Base-by-base conservation (phyloP, 1,140 invertebrate genomes). In the Trichogramma pretiosum region DNA sequence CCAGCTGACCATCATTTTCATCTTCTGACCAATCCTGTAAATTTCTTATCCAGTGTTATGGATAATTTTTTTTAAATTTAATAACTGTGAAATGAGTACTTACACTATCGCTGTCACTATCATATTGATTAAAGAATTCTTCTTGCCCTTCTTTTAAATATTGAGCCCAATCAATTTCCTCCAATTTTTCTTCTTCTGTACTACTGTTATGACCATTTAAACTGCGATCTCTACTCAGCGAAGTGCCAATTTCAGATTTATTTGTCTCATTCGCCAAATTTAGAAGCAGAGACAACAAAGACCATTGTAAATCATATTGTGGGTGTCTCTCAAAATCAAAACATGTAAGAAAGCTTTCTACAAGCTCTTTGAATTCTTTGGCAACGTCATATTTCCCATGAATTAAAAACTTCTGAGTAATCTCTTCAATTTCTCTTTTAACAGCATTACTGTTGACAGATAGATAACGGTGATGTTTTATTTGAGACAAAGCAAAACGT, bases 331-430 rank as follows among this genome's bases (percentile, higher is more conserved):
- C 68, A 47, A 70, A 72, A 22, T 68, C 63, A 44, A 69, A 72
- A 46, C 59, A 65, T 3, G 54, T 60, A 7, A 72, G 36, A 48
- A 70, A 72, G 9, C 55, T 48, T 46, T 68, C 44, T 2, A 72
- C 49, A 16, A 73, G 53, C 46, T 62, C 56, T 19, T 54, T 46
- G 24, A 73, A 68, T 22, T 64, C 64, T 24, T 59, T 56, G 7
- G 72, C 64, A 9, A 69, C 63, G 40, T 70, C 61, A 43, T 70
- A 62, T 28, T 74, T 73, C 8, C 69, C 72, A 52, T 74, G 66
- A 28, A 73, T 67, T 3, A 52, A 50, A 48, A 74, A 69, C 58
- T 74, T 74, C 28, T 64, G 57, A 3, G 55, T 55, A 4, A 72
- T 5, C 23, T 67, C 65, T 2, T 62, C 53, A 21, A 74, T 61